Base-by-base conservation (phyloP, 92 coral and sea anemone species). In the Umimayanthus kanabou region DNA sequence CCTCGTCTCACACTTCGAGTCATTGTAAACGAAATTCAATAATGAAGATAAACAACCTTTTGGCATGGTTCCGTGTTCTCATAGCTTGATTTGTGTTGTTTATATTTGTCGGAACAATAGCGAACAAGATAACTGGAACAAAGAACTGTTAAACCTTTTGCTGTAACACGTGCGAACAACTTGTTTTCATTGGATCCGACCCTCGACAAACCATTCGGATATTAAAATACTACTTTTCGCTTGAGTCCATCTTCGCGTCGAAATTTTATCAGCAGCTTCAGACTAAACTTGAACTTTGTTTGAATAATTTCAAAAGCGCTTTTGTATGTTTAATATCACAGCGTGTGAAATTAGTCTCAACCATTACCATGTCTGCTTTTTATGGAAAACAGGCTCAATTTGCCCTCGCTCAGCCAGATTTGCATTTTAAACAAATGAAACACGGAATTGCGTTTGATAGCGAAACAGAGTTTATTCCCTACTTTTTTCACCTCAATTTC, bases 301-400 rank as follows among this genome's bases (percentile, higher is more conserved):
- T 40, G 87, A 86, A 82, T 76, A 74, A 76, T 29, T 55, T 70
- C 58, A 80, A 86, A 72, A 86, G 86, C 77, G 73, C 89, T 81
- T 88, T 92, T 92, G 96, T 93, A 86, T 92, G 88, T 91, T 88
- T 87, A 47, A 47, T 7, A 91, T 92, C 94, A 30, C 92, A 75
- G 73, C 84, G 96, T 94, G 98, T 93, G 95, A 91, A 92, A 91
- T 79, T 80, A 72, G 98, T 95, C 98, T 95, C 89, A 42, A 80
- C 42, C 89, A 78, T 95, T 33, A 80, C 42, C 89, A 78, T 95
- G 98, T 95, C 98, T 95, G 88, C 94, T 39, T 95, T 95, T 95
- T 95, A 95, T 95, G 98, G 85, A 93, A 95, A 94, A 93, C 90
- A 95, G 96, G 88, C 88, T 73, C 82, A 90, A 85, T 85, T 85